Evolutionary conservation across 1,140 invertebrate genomes (phyloP).

Genomic region (Meloidogyne exigua): DNA sequence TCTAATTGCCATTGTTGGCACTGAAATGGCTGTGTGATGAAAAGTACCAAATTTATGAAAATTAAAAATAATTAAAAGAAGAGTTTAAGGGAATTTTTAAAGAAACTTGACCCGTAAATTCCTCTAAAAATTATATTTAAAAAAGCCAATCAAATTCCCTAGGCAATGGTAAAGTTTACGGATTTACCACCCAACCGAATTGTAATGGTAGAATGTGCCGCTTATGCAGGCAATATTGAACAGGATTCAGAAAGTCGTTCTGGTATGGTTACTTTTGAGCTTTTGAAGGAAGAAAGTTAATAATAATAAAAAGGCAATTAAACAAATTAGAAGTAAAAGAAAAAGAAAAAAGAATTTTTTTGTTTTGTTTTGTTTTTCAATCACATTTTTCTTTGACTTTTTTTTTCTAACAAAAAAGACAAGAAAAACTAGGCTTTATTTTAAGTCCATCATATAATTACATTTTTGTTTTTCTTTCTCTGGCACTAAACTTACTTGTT

Average conservation of each 20-base stretch:
- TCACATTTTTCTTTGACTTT: no score
- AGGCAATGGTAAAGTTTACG: slow-evolving; percentile 63
- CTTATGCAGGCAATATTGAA: slow-evolving; percentile 60
- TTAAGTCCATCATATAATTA: not conserved
- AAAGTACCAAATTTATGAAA: no score
- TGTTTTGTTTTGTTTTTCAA: not conserved
- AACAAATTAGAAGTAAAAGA: not conserved
- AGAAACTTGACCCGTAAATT: no score
- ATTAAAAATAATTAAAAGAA: not conserved
- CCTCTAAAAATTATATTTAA: not conserved
- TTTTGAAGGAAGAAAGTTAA: slow-evolving; percentile 16
- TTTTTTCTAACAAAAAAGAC: not conserved
- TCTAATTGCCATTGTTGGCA: not conserved
- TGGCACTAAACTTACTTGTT: not conserved
- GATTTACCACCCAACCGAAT: slow-evolving; percentile 58
- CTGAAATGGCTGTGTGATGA: no score
- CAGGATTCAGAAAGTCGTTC: slow-evolving; percentile 44
- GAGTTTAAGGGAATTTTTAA: no score
- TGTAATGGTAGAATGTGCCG: slow-evolving; percentile 60
- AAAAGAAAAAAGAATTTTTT: not conserved
- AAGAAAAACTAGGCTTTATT: not conserved
- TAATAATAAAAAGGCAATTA: not conserved
- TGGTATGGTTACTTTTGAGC: slow-evolving; percentile 26
- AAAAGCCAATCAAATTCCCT: slow-evolving; percentile 28
- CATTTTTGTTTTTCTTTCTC: not conserved